These are phyloP conservation scores for Saturnia pavonia DNA, from an alignment of 2,888 invertebrate genomes.

Conservation along the genomic window DNA sequence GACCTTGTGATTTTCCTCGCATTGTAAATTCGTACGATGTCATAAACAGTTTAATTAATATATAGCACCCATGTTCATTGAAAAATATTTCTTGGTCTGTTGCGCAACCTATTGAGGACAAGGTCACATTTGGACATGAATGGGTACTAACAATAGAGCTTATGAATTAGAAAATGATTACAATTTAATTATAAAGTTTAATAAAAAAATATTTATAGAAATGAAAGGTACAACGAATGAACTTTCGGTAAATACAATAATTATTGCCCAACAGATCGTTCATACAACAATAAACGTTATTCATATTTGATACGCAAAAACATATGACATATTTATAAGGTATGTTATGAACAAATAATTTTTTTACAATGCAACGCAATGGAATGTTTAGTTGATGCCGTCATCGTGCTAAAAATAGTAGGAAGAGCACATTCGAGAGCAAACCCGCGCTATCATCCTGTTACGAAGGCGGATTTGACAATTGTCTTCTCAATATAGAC, in stretches of 20 bases:
- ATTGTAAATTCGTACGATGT: constrained; percentile 3
- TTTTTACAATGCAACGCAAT: constrained; percentile 59
- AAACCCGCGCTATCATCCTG: constrained; percentile 63
- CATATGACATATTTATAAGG: background rate
- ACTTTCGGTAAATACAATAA: background rate
- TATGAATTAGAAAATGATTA: background rate
- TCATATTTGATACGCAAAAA: constrained; percentile 7
- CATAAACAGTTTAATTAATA: constrained; percentile 3
- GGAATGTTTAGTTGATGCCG: constrained; percentile 64
- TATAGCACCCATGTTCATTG: constrained; percentile 8
- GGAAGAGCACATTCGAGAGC: constrained; percentile 56
- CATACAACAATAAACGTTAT: background rate
- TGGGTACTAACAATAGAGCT: constrained; percentile 29
- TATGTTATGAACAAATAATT: constrained; percentile 31
- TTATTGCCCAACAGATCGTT: background rate
- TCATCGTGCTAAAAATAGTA: constrained; percentile 73
- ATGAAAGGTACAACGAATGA: background rate
- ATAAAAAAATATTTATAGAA: too few species aligned
- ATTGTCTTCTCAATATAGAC: constrained; percentile 49
- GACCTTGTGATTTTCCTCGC: constrained; percentile 8
- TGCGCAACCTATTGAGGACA: constrained; percentile 43
- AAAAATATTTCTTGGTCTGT: constrained; percentile 24
- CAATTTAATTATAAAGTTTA: background rate
- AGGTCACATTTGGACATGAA: constrained; percentile 35
- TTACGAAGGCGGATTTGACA: constrained; percentile 55